phyloP scores from a whole-genome alignment of 2,797 vertebrate species.

The Garrulus glandarius region DNA sequence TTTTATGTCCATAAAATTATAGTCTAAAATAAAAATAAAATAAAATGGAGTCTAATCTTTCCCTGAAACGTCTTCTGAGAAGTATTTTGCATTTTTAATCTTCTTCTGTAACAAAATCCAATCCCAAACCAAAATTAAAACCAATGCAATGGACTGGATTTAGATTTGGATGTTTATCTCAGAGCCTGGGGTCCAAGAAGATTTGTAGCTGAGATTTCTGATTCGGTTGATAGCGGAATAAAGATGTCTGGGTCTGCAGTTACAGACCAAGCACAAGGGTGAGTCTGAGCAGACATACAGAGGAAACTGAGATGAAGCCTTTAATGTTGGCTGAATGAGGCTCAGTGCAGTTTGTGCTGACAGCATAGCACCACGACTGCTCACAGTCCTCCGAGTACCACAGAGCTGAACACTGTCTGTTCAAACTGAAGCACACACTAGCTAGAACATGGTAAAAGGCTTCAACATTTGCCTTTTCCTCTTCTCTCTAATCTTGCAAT shows the following conservation, averaged over 20 bases:
- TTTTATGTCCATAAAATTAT: not conserved
- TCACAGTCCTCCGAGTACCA: not conserved
- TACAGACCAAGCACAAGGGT: not conserved
- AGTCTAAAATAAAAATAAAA: no score
- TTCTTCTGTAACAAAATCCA: not conserved
- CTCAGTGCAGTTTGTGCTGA: not conserved
- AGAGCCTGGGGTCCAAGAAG: not conserved
- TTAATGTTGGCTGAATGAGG: not conserved
- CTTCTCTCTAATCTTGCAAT: not conserved
- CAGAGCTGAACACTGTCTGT: not conserved
- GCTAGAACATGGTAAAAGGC: not conserved
- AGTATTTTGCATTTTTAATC: not conserved
- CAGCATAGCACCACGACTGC: not conserved
- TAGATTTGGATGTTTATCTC: not conserved
- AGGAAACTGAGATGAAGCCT: not conserved
- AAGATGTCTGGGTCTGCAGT: not conserved
- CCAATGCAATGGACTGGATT: not conserved
- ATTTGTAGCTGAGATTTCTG: not conserved
- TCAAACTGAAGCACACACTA: not conserved
- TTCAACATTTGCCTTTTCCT: not conserved
- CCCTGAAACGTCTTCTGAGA: not conserved
- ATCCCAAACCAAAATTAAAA: not conserved
- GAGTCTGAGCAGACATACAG: not conserved
- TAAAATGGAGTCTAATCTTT: not conserved
- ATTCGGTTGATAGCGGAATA: not conserved